Evolutionary conservation across 2,113 vertebrate genomes (phyloP).

Genomic region (Notarius lentiginosus): DNA sequence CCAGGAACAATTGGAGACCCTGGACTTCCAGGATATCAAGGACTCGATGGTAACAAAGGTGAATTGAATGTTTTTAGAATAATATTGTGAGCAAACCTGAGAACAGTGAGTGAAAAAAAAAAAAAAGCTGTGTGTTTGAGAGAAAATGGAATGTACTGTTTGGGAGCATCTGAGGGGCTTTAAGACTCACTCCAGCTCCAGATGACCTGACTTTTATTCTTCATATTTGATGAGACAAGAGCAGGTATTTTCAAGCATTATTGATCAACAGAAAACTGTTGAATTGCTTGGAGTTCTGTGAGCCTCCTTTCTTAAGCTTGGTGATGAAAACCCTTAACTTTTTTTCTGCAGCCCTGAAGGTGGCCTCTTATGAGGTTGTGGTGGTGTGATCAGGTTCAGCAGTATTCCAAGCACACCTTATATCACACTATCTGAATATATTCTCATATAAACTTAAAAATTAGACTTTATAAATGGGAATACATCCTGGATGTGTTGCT

Average conservation of each 20-base stretch:
- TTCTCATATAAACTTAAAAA: not conserved
- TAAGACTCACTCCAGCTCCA: not conserved
- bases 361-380: not conserved
- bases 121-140: not conserved
- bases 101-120: not conserved
- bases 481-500: not conserved
- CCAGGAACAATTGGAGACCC: slow-evolving; percentile 79
- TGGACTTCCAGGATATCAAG: slow-evolving; percentile 78
- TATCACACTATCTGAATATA: not conserved
- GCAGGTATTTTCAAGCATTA: not conserved
- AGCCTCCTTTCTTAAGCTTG: not conserved
- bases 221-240: not conserved
- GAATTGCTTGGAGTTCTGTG: not conserved
- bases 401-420: not conserved
- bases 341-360: not conserved
- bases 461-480: not conserved
- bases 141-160: not conserved
- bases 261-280: not conserved
- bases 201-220: not conserved
- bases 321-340: not conserved
- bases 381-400: not conserved
- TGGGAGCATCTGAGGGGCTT: not conserved
- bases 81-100: not conserved
- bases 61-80: not conserved
- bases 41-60: slow-evolving; percentile 83